phyloP scores from a whole-genome alignment of 2,113 vertebrate species.

The Odobenus rosmarus region DNA sequence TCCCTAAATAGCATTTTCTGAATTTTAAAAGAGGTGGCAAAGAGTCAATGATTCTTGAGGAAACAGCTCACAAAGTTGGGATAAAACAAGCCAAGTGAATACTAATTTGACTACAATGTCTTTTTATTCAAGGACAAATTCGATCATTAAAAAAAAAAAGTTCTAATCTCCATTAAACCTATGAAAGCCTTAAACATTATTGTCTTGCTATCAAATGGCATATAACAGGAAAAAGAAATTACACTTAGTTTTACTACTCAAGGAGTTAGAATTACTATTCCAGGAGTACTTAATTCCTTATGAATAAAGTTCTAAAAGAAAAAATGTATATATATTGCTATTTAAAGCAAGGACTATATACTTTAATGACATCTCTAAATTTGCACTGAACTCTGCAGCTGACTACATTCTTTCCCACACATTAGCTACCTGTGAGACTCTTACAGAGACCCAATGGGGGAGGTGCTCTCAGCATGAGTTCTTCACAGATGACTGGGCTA shows the following conservation, averaged over 20 bases:
- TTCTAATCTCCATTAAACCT: background rate
- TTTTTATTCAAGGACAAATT: conserved; percentile 43
- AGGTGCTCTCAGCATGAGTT: rapidly evolving
- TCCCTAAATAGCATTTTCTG: background rate
- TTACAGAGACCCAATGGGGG: rapidly evolving
- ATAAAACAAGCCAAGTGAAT: background rate
- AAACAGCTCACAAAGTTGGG: background rate
- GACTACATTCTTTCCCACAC: too few species aligned
- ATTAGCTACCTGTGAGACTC: background rate
- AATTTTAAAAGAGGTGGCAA: background rate
- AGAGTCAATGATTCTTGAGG: background rate
- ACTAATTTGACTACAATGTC: background rate
- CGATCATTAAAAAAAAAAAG: background rate
- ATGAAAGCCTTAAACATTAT: background rate
- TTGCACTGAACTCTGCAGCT: background rate
- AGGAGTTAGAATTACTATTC: background rate
- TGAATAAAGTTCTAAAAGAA: background rate
- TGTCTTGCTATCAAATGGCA: background rate
- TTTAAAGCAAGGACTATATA: background rate
- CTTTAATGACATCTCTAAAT: background rate
- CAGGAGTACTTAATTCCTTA: background rate
- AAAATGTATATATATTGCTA: background rate
- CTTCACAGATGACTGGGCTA: rapidly evolving
- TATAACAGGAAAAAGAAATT: background rate
- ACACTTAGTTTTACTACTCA: background rate